Evolutionary conservation across 2,113 vertebrate genomes (phyloP).

Genomic region (Hoplias malabaricus): DNA sequence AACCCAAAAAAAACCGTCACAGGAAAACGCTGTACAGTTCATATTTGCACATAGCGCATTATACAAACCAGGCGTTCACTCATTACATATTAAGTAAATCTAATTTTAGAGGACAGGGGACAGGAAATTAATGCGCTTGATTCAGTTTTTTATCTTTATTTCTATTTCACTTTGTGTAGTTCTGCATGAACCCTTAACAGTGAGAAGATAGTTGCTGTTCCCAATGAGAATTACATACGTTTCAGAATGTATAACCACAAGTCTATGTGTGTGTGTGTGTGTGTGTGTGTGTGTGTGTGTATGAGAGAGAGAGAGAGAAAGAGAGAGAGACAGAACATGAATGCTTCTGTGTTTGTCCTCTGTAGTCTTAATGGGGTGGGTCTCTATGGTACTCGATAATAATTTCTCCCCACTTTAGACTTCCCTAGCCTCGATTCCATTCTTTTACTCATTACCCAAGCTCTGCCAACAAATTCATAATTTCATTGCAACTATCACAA

Average conservation of each 20-base stretch:
- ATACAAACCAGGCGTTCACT: conserved; percentile 25
- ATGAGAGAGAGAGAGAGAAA: too few species aligned
- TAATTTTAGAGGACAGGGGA: conserved; percentile 52
- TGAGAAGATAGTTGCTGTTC: conserved; percentile 50
- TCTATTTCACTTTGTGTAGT: conserved; percentile 65
- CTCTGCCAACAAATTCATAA: neutral
- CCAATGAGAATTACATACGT: conserved; percentile 53
- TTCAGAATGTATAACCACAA: conserved; percentile 42
- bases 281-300: conserved; percentile 8
- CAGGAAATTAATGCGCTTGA: conserved; percentile 33
- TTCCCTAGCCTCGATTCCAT: conserved; percentile 7
- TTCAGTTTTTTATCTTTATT: conserved; percentile 56
- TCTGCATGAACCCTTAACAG: conserved; percentile 69
- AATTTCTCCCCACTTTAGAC: neutral
- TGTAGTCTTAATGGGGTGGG: conserved; percentile 76
- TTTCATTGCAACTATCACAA: neutral
- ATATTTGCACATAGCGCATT: conserved; percentile 28
- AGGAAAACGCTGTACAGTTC: conserved; percentile 49
- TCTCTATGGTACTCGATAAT: conserved; percentile 45
- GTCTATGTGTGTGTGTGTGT: conserved; percentile 50
- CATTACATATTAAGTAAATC: conserved; percentile 59
- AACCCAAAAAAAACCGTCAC: conserved; percentile 63
- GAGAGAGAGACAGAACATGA: too few species aligned
- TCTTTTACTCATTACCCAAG: neutral
- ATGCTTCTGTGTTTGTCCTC: conserved; percentile 56